These are phyloP conservation scores for Erebia ligea DNA, from an alignment of 2,888 invertebrate genomes.

Conservation along the genomic window DNA sequence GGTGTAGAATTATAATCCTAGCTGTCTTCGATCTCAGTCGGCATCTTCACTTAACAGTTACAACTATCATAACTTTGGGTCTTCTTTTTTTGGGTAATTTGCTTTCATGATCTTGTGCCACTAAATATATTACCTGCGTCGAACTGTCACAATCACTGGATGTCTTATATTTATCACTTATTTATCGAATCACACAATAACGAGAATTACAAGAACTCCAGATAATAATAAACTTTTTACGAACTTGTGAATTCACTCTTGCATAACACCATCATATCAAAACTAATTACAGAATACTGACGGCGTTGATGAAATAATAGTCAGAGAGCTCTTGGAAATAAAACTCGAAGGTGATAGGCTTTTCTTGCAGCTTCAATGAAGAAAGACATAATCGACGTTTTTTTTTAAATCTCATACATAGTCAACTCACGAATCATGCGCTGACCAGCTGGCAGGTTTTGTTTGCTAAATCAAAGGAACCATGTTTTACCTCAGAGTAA, in stretches of 20 bases:
- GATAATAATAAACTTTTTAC: background rate
- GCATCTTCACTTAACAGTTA: no score
- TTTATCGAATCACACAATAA: no score
- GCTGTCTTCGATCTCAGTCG: no score
- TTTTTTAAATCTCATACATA: background rate
- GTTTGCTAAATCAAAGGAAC: background rate
- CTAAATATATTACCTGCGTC: no score
- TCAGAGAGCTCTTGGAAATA: background rate
- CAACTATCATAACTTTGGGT: no score
- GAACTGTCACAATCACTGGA: no score
- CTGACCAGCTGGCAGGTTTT: background rate
- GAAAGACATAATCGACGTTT: background rate
- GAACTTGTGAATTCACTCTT: background rate
- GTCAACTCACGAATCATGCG: background rate
- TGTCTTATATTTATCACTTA: no score
- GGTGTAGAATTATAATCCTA: no score
- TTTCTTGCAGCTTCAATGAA: background rate
- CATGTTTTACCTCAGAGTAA: no score
- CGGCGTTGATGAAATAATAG: slow-evolving; percentile 66
- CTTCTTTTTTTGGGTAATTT: no score
- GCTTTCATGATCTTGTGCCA: no score
- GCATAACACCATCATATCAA: slow-evolving; percentile 46
- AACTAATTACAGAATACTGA: slow-evolving; percentile 66
- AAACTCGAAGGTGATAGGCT: background rate
- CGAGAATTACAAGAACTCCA: no score